phyloP scores from a whole-genome alignment of 1,140 invertebrate genomes.

The Penaeus vannamei region DNA sequence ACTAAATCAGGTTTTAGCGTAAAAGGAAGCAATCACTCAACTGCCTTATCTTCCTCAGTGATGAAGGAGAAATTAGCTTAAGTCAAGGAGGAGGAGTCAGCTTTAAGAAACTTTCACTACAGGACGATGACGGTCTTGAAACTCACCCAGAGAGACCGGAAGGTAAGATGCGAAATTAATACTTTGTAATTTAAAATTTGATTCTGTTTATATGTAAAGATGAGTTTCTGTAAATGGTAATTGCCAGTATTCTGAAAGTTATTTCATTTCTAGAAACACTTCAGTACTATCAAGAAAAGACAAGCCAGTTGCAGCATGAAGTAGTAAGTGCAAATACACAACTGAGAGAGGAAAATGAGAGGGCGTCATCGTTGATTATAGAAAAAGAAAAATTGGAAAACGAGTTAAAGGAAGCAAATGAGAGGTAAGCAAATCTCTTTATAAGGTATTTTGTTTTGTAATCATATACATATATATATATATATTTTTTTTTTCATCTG shows the following conservation, averaged over 20 bases:
- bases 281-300: constrained; percentile 53
- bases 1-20: neutral
- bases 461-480: no score
- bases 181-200: no score
- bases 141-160: constrained; percentile 49
- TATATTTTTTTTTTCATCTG: no score
- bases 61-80: constrained; percentile 58
- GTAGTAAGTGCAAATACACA: constrained; percentile 14
- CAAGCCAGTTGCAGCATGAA: constrained; percentile 39
- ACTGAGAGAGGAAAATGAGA: constrained; percentile 26
- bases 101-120: constrained; percentile 50
- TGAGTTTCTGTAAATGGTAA: neutral
- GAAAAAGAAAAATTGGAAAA: constrained; percentile 42
- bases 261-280: constrained; percentile 39
- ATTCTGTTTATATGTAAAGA: neutral
- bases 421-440: constrained; percentile 17
- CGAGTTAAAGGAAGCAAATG: constrained; percentile 3
- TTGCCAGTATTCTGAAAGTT: neutral
- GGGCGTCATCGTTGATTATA: neutral
- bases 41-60: constrained; percentile 14
- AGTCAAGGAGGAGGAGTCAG: constrained; percentile 48
- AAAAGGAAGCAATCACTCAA: neutral
- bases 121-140: constrained; percentile 66
- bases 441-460: no score
- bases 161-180: neutral